A percentile compares a stretch with the other conserved stretches of the same genome.
phyloP scores from a whole-genome alignment of 92 coral and sea anemone species.

The Epizoanthus stellaris region DNA sequence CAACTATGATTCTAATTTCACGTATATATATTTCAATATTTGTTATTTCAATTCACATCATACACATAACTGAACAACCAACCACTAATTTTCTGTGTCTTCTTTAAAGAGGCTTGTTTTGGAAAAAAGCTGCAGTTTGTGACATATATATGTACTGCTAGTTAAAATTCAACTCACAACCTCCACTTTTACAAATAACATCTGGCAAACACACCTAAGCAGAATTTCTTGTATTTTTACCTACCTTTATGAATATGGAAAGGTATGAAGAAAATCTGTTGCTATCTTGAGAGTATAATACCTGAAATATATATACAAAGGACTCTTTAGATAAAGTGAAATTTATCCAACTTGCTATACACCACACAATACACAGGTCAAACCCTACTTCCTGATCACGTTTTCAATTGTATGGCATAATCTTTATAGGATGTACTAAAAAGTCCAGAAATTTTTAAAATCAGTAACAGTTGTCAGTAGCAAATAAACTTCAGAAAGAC shows the following conservation, averaged over 20 bases:
- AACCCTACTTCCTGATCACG: background rate
- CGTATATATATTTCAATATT: no score
- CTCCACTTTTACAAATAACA: no score
- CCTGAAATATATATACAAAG: background rate
- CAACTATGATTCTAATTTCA: no score
- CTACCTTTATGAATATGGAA: conserved; percentile 13
- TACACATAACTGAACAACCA: no score
- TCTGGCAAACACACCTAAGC: no score
- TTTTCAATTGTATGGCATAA: background rate
- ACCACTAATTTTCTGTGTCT: no score
- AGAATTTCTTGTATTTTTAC: background rate
- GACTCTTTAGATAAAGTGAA: background rate
- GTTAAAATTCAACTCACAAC: no score
- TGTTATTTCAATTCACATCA: no score
- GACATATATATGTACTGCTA: no score
- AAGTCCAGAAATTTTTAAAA: background rate
- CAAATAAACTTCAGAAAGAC: background rate
- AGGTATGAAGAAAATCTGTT: conserved; percentile 1
- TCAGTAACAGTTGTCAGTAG: background rate
- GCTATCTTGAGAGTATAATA: conserved; percentile 1
- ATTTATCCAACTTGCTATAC: background rate
- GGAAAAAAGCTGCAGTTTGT: no score
- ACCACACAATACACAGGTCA: background rate
- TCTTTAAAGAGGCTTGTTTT: no score
- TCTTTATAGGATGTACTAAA: background rate